These are phyloP conservation scores for Aepyceros melampus DNA, from an alignment of 2,113 vertebrate genomes.

Conservation along the genomic window DNA sequence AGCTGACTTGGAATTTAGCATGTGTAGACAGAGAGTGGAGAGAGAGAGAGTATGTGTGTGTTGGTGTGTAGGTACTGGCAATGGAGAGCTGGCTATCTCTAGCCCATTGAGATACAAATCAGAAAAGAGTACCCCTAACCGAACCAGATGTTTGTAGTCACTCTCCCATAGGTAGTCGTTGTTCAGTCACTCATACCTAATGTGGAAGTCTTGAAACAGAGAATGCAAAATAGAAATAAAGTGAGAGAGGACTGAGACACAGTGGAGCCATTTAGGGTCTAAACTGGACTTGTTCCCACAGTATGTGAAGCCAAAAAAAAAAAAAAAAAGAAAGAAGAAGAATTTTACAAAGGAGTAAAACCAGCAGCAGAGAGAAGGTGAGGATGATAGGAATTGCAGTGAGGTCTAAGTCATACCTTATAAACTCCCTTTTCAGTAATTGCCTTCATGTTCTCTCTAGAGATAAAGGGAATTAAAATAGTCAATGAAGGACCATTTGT, in stretches of 20 bases:
- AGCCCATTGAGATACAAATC: background rate
- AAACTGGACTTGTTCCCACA: background rate
- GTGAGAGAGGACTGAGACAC: accelerated
- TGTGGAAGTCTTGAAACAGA: background rate
- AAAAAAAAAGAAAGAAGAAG: no score
- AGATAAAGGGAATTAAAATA: background rate
- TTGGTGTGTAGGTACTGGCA: background rate
- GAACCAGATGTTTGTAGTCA: background rate
- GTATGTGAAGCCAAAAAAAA: no score
- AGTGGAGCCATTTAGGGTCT: background rate
- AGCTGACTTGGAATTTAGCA: background rate
- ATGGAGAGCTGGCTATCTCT: background rate
- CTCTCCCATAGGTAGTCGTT: background rate
- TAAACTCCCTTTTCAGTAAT: background rate
- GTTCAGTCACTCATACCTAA: background rate
- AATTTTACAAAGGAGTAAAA: background rate
- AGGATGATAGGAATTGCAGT: no score
- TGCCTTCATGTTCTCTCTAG: background rate
- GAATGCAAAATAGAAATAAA: background rate
- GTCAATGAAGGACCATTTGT: background rate
- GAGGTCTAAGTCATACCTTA: background rate
- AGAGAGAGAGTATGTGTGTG: background rate
- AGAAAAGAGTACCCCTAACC: background rate
- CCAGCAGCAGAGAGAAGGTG: background rate
- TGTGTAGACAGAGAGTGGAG: accelerated